Base-by-base conservation (phyloP, 2,113 vertebrate species). In the Lagopus muta region DNA sequence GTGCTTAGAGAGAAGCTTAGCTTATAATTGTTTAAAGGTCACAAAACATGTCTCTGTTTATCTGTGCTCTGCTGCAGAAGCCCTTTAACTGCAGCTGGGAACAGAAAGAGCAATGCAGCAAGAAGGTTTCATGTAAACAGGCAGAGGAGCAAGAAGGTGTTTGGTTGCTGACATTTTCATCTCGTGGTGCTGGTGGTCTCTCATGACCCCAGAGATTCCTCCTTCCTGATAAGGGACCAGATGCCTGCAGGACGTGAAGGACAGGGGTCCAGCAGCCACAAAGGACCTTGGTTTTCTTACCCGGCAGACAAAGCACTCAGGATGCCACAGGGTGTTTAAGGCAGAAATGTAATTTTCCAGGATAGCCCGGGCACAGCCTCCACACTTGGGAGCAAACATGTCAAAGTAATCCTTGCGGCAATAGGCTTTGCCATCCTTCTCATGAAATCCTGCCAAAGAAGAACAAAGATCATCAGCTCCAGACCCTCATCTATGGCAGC, bases 321-420 rank as follows among this genome's bases (percentile, higher is more conserved):
- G 99, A 91, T 99, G 99, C 99, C 99, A 99, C 21, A 99, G 98
- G 52, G 98, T 98, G 96, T 98, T 99, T 94, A 99, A 98, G 45
- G 99, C 99, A 42, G 99, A 99, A 96, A 99, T 99, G 95, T 99
- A 99, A 97, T 99, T 99, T 96, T 99, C 99, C 97, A 99, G 95
- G 93, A 99, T 99, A 95, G 99, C 99, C 77, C 99, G 98, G 86
- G 99, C 97, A 64, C 99, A 99, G 94, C 99, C 99, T 5, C 99
- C 99, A 82, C 99, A 99, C 94, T 99, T 99, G 11, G 99, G 99
- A 7, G 99, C 99, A 57, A 99, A 99, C 98, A 99, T 99, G 92
- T 99, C 99, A 7, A 99, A 99, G 98, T 99, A 99, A 97, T 99
- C 99, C 96, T 99, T 99, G 95, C 99, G 98, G 95, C 99, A 99